Conservation (phyloP, 2,797 vertebrate species). For the Cynopterus sphinx region DNA sequence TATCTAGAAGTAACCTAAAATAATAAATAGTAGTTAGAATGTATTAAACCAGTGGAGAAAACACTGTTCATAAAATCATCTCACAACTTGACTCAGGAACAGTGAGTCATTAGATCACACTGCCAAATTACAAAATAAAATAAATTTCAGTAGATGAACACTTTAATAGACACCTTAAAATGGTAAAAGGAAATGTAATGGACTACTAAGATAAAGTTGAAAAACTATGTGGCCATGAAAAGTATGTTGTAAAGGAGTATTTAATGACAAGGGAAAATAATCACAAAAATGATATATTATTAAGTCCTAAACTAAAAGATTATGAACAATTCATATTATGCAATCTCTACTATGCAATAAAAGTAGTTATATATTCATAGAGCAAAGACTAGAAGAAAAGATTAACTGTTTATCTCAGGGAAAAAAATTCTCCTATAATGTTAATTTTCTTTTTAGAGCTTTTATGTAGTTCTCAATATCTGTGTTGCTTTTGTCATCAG, state of each 20-base stretch:
- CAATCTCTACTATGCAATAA: not conserved
- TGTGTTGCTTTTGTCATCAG: not conserved
- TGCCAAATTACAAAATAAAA: not conserved
- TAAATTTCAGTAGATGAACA: not conserved
- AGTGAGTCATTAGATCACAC: not conserved
- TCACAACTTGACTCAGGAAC: not conserved
- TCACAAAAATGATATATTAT: not conserved
- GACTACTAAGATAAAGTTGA: not conserved
- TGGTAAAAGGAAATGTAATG: not conserved
- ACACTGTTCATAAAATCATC: not conserved
- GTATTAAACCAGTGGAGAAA: not conserved
- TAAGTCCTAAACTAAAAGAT: not conserved
- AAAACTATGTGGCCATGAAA: not conserved
- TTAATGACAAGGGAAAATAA: not conserved
- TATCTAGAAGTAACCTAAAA: slow-evolving; percentile 14
- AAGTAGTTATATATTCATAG: not conserved
- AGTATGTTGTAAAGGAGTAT: not conserved
- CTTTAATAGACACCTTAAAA: not conserved
- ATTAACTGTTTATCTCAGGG: not conserved
- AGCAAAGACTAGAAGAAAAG: not conserved
- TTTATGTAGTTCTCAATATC: not conserved
- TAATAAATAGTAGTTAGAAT: not conserved
- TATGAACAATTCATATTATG: not conserved
- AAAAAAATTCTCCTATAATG: not conserved
- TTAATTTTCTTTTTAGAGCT: not conserved